phyloP scores from a whole-genome alignment of 2,888 invertebrate species.

The Leptopilina syphax region DNA sequence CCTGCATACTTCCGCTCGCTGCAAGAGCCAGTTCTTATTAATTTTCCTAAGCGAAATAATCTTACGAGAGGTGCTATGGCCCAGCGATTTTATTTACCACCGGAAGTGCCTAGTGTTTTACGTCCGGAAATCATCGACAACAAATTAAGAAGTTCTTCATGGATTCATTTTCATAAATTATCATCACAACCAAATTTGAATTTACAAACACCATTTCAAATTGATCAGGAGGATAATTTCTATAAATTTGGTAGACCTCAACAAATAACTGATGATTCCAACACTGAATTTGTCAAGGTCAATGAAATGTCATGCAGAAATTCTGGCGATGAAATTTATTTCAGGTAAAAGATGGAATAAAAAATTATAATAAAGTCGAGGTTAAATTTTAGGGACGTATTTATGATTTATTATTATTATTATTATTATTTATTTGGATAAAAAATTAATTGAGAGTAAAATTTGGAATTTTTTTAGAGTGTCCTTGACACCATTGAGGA shows the following conservation, averaged over 20 bases:
- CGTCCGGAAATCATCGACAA: constrained; percentile 66
- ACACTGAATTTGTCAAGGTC: constrained; percentile 53
- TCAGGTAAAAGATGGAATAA: constrained; percentile 59
- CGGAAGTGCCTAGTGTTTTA: constrained; percentile 53
- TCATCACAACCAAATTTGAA: neutral
- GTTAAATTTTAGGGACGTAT: no score
- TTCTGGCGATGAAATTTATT: constrained; percentile 61
- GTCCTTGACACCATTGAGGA: constrained; percentile 54
- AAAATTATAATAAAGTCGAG: neutral
- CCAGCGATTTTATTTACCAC: constrained; percentile 60
- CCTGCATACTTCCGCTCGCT: constrained; percentile 39
- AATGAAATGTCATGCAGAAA: constrained; percentile 68
- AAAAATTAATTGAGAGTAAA: no score
- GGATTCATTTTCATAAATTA: constrained; percentile 21
- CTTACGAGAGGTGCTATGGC: constrained; percentile 50
- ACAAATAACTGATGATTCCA: constrained; percentile 38
- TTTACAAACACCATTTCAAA: neutral
- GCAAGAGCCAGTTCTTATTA: constrained; percentile 57
- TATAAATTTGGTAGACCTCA: constrained; percentile 28
- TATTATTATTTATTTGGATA: no score
- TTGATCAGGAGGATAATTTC: neutral
- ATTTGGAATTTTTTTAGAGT: constrained; percentile 50
- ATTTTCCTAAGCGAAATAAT: constrained; percentile 59
- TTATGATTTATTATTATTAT: no score
- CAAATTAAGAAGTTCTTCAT: constrained; percentile 55